These are phyloP conservation scores for Phyllotis vaccarum DNA, from an alignment of 2,797 vertebrate species.

Conservation along the genomic window DNA sequence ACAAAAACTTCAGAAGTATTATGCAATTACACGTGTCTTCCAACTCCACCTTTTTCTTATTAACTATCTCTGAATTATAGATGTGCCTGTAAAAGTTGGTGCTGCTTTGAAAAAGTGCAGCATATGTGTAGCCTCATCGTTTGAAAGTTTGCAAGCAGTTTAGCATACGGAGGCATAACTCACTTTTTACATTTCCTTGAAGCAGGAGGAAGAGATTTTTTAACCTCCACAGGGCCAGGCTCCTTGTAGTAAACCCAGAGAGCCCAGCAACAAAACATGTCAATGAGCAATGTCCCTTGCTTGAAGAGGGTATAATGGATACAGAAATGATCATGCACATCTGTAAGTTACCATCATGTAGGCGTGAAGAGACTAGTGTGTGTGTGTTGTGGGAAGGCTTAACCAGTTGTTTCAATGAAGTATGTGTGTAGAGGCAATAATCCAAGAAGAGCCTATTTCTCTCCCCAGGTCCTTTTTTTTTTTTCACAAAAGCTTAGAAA, in stretches of 20 bases:
- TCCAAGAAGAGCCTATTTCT: not conserved
- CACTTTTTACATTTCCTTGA: not conserved
- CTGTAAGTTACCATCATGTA: not conserved
- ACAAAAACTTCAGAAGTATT: not conserved
- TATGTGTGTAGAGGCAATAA: not conserved
- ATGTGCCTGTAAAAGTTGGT: not conserved
- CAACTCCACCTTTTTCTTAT: not conserved
- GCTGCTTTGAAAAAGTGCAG: not conserved
- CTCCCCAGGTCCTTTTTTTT: not conserved
- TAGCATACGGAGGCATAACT: not conserved
- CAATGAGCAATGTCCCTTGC: not conserved
- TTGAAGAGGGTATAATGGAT: not conserved
- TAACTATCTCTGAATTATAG: not conserved
- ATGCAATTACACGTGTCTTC: not conserved
- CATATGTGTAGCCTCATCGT: not conserved
- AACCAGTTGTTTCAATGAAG: not conserved
- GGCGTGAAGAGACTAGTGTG: too few relatives aligned
- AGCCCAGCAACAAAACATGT: too few relatives aligned
- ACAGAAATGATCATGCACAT: not conserved
- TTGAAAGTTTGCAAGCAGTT: not conserved
- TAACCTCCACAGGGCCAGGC: not conserved
- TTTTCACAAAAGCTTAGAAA: not conserved
- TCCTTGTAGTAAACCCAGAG: not conserved
- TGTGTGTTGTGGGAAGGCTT: not conserved
- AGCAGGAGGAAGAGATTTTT: not conserved